These are phyloP conservation scores for Styela plicata DNA, from an alignment of 23 tunicate genomes.

Conservation along the genomic window DNA sequence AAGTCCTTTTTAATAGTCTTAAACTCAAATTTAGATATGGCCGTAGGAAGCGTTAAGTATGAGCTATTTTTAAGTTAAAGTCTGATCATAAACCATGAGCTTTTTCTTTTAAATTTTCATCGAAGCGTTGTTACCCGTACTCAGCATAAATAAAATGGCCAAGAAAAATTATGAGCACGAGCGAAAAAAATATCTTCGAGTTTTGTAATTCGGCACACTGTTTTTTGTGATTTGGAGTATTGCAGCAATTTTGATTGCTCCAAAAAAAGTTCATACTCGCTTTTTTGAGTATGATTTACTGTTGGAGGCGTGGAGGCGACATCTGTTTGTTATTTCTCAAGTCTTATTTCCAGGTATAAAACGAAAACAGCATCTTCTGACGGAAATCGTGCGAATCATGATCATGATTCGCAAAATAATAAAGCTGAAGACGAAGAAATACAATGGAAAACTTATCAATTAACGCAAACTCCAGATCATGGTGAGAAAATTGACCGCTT, in stretches of 20 bases:
- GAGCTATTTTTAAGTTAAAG: not conserved
- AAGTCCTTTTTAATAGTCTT: no score
- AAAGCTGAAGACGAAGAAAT: slow-evolving; percentile 30
- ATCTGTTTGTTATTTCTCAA: no score
- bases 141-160: not conserved
- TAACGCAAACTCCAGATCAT: slow-evolving; percentile 38
- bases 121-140: no score
- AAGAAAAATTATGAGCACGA: not conserved
- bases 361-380: not conserved
- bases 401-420: not conserved
- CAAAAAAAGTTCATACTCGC: not conserved
- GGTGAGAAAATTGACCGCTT: no score
- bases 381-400: not conserved
- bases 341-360: not conserved
- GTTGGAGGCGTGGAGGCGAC: not conserved
- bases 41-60: no score
- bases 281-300: not conserved
- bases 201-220: not conserved
- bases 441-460: slow-evolving; percentile 60
- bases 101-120: no score
- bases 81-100: no score
- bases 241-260: not conserved
- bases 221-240: not conserved
- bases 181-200: not conserved
- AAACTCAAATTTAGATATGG: no score